phyloP scores from a whole-genome alignment of 2,113 vertebrate genomes.

The Thryonomys swinderianus region DNA sequence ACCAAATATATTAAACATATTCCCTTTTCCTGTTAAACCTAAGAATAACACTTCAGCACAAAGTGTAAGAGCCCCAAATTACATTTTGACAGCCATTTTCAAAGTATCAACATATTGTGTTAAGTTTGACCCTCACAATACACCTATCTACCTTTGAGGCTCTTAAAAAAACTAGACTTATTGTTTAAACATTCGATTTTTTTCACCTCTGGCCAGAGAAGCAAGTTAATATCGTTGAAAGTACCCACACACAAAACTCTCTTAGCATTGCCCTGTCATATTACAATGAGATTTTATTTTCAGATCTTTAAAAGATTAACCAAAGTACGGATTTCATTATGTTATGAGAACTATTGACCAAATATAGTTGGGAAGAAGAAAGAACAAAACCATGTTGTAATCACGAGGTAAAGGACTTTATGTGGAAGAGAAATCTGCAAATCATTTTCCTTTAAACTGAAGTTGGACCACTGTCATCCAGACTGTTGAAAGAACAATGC shows the following conservation, averaged over 20 bases:
- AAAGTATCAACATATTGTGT: slow-evolving; percentile 5
- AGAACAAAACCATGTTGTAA: slow-evolving; percentile 73
- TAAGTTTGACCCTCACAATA: slow-evolving; percentile 57
- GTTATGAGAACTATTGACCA: slow-evolving; percentile 83
- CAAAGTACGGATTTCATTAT: slow-evolving; percentile 86
- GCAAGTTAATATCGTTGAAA: slow-evolving; percentile 83
- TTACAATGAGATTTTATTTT: slow-evolving; percentile 85
- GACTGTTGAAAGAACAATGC: slow-evolving; percentile 76
- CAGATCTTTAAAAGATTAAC: slow-evolving; percentile 85
- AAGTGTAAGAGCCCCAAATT: slow-evolving; percentile 48
- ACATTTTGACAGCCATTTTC: slow-evolving; percentile 51
- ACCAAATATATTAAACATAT: slow-evolving; percentile 59
- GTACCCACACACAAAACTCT: slow-evolving; percentile 81
- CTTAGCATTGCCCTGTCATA: slow-evolving; percentile 81
- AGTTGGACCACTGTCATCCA: slow-evolving; percentile 78
- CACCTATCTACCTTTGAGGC: slow-evolving; percentile 1
- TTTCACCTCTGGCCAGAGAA: slow-evolving; percentile 75
- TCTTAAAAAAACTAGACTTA: slow-evolving; percentile 25
- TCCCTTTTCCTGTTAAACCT: slow-evolving; percentile 40
- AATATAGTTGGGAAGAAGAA: slow-evolving; percentile 27
- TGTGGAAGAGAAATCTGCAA: slow-evolving; percentile 81
- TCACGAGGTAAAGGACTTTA: slow-evolving; percentile 80
- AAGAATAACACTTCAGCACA: slow-evolving; percentile 53
- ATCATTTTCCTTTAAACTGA: slow-evolving; percentile 82
- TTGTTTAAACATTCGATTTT: slow-evolving; percentile 52